A percentile compares a stretch with the other conserved stretches of the same genome.
phyloP scores from a whole-genome alignment of 2,888 invertebrate genomes.

The Drosophila borealis region DNA sequence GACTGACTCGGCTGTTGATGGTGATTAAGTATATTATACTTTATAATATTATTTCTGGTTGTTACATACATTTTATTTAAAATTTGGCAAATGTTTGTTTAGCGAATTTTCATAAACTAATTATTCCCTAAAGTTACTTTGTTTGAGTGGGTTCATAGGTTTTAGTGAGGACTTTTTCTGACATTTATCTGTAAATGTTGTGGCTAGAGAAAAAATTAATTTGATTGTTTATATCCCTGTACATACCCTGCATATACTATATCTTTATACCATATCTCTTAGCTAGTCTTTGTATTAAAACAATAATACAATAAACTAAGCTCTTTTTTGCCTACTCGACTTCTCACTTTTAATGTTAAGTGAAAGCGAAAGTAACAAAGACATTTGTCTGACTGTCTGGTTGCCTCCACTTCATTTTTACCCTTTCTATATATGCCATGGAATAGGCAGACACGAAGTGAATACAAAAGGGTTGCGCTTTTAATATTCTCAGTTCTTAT shows the following conservation, averaged over 20 bases:
- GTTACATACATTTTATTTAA: no score
- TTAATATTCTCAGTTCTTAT: conserved; percentile 38
- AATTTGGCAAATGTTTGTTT: no score
- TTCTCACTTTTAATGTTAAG: background rate
- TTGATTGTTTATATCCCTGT: no score
- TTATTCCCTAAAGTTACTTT: no score
- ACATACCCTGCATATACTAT: background rate
- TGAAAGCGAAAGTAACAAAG: conserved; percentile 7
- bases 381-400: conserved; percentile 8
- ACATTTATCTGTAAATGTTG: no score
- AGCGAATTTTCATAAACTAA: no score
- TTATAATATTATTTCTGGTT: no score
- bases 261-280: background rate
- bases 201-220: no score
- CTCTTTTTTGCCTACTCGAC: conserved; percentile 1
- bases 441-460: conserved; percentile 26
- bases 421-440: conserved; percentile 6
- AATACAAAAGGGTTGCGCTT: conserved; percentile 56
- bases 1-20: no score
- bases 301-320: background rate
- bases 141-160: no score
- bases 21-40: no score
- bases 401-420: conserved; percentile 12
- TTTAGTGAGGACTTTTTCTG: no score
- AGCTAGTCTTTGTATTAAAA: conserved; percentile 1